phyloP scores from a whole-genome alignment of 92 coral and sea anemone genomes.

The Umimayanthus kanabou region DNA sequence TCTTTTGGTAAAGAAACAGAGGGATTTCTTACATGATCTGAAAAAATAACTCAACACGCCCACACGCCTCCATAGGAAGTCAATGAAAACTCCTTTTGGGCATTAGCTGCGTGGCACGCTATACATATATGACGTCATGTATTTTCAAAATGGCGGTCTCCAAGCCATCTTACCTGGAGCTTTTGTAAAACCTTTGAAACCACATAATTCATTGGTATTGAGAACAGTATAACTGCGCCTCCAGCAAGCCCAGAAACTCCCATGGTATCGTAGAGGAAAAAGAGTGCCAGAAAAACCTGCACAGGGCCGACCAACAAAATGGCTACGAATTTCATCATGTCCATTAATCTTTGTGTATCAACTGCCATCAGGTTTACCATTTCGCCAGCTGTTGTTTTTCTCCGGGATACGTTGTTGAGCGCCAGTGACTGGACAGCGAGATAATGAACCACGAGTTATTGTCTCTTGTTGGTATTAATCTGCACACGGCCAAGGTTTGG shows the following conservation, averaged over 20 bases:
- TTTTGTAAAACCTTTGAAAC: conserved; percentile 59
- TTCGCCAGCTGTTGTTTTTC: conserved; percentile 76
- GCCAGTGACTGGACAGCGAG: conserved; percentile 60
- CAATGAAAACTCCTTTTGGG: too few species aligned
- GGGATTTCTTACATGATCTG: too few species aligned
- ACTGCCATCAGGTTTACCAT: conserved; percentile 86
- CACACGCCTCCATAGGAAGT: too few species aligned
- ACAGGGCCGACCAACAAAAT: conserved; percentile 73
- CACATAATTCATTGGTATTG: conserved; percentile 63
- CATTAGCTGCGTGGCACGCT: neutral
- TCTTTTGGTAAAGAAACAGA: too few species aligned
- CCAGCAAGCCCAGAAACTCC: conserved; percentile 72
- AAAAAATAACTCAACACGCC: too few species aligned
- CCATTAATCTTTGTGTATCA: conserved; percentile 70
- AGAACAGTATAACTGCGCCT: conserved; percentile 62
- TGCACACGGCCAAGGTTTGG: too few species aligned
- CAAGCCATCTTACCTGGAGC: conserved; percentile 54
- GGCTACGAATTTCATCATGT: conserved; percentile 63
- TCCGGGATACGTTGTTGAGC: conserved; percentile 68
- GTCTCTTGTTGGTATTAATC: neutral
- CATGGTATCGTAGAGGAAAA: conserved; percentile 60
- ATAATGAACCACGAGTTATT: neutral
- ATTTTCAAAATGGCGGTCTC: neutral
- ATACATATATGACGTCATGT: neutral
- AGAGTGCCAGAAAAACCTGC: conserved; percentile 54